Evolutionary conservation across 2,888 invertebrate species (phyloP), one percentile per base, ranked within the genome.

Genomic region (Pheosia tremula): DNA sequence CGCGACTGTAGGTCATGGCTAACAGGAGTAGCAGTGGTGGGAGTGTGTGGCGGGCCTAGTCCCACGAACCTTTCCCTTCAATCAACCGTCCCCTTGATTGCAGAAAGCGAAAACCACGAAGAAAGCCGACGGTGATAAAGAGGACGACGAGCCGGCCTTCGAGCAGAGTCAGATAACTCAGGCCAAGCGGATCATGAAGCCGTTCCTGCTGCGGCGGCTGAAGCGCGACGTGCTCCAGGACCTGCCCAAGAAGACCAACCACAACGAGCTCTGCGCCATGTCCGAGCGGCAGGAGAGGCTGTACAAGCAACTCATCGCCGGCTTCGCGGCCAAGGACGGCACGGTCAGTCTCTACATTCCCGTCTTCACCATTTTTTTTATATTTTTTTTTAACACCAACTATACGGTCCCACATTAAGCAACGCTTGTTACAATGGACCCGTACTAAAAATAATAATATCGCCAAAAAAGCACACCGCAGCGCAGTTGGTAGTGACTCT

Each of bases 121-220:
- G 11, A 94, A 93, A 68, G 87, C 84, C 0, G 86, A 88, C 11
- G 88, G 86, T 24, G 87, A 85, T 3, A 89, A 88, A 0, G 95
- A 95, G 9, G 95, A 96, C 8, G 95, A 95, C 47, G 86, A 95
- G 36, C 96, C 97, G 0, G 90, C 96, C n/a, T 99, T 98, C 88
- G 99, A 98, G 84, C 95, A 96, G 81, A 96, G 97, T 62, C 97
- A 98, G 86, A 97, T 99, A 54, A 96, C 96, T 11, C 97, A 98
- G 80, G 99, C 99, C 0, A 99, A 99, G 84, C 95, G 97, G 58
- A 99, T 99, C 72, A 98, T 99, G 97, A 97, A 97, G 85, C 99
- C 99, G 0, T 99, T 99, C 86, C 96, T 99, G 4, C 93, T 99
- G 55, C 94, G 99, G 24, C 94, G 99, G 62, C 91, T 99, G 56